phyloP scores from a whole-genome alignment of 2,113 vertebrate species.

The Felis chaus region DNA sequence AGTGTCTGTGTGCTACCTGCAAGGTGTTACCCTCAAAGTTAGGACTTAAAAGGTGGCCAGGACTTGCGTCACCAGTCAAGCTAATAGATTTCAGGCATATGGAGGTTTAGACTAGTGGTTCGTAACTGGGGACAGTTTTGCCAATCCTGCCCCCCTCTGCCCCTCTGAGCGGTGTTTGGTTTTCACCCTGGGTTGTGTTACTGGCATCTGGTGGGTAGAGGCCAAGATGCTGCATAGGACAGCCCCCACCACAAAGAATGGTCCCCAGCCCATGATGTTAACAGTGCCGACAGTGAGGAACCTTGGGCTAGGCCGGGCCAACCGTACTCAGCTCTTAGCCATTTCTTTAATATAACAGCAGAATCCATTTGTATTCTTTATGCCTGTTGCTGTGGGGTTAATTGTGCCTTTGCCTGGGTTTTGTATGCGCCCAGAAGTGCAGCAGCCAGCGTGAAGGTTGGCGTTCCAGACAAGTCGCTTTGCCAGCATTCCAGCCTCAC shows the following conservation, averaged over 20 bases:
- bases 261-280: accelerated
- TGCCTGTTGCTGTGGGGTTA: not conserved
- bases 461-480: not conserved
- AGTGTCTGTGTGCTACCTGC: not conserved
- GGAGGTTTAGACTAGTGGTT: not conserved
- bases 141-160: accelerated
- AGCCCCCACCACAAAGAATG: not conserved
- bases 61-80: not conserved
- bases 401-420: not conserved
- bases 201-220: not conserved
- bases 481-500: slow-evolving; percentile 44
- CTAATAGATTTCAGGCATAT: not conserved
- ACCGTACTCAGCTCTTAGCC: accelerated
- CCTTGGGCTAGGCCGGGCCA: not conserved
- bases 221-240: not conserved
- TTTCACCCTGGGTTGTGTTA: not conserved
- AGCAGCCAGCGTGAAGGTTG: not conserved
- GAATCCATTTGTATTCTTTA: too few species aligned
- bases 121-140: not conserved
- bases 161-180: not conserved
- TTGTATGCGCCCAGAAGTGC: not conserved
- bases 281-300: not conserved
- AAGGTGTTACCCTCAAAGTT: not conserved
- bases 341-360: not conserved
- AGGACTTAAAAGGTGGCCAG: not conserved